These are phyloP conservation scores for Drosophila nannoptera DNA, from an alignment of 1,140 invertebrate genomes.

Conservation along the genomic window DNA sequence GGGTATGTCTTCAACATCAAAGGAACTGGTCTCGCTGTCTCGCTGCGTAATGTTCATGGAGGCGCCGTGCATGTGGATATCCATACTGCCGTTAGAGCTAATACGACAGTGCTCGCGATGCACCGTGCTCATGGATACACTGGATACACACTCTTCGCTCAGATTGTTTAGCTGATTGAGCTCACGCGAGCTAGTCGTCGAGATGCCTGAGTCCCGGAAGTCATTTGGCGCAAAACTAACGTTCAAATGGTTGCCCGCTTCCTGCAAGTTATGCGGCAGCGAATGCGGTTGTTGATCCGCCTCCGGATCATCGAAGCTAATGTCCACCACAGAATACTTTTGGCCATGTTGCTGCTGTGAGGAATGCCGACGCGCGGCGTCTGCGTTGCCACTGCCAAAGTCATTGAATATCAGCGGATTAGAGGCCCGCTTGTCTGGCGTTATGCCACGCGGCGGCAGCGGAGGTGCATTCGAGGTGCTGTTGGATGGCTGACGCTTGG, in stretches of 20 bases:
- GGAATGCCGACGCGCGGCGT: conserved; percentile 60
- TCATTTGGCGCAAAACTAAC: conserved; percentile 70
- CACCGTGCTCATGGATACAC: conserved; percentile 60
- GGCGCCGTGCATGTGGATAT: conserved; percentile 44
- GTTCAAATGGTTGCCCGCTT: conserved; percentile 51
- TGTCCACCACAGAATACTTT: conserved; percentile 77
- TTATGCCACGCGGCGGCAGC: conserved; percentile 79
- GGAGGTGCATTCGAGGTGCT: conserved; percentile 79
- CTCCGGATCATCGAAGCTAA: conserved; percentile 76
- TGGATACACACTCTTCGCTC: conserved; percentile 68
- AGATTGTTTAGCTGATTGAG: conserved; percentile 74
- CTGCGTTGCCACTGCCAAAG: conserved; percentile 45
- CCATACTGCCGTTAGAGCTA: conserved; percentile 69
- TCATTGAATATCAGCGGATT: conserved; percentile 75
- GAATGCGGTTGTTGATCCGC: conserved; percentile 76
- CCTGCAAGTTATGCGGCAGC: conserved; percentile 58
- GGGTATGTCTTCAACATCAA: conserved; percentile 74
- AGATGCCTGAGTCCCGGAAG: conserved; percentile 77
- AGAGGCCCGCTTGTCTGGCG: conserved; percentile 75
- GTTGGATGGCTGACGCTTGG: conserved; percentile 50
- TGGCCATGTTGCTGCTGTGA: conserved; percentile 61
- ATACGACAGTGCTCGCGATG: conserved; percentile 72
- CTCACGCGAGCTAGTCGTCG: conserved; percentile 74
- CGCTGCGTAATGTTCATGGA: conserved; percentile 69
- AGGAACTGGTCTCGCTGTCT: conserved; percentile 68